Base-by-base conservation (phyloP, 2,888 invertebrate species). In the Cynaeus angustus region DNA sequence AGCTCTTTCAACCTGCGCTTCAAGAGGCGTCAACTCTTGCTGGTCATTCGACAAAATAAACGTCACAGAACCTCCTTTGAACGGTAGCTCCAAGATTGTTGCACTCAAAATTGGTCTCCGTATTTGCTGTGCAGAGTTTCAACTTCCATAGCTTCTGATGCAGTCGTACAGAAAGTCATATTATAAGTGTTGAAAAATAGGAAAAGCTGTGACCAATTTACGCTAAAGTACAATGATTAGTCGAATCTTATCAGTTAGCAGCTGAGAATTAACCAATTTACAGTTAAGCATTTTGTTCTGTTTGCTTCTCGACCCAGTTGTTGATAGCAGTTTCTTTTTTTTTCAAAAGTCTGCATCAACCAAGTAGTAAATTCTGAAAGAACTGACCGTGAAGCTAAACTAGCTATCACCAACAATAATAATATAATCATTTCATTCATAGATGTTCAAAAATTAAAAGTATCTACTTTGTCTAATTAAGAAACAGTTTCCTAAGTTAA, bases 71-170 rank as follows among this genome's bases (percentile, higher is more conserved):
- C 7, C 8, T 16, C 64, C 61, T 21, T 37, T 3, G n/a, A 61
- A 61, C 2, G 61, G 61, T 13, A 61, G 12, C 12, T 61, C 61
- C 26, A 61, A 26, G 21, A 61, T 48, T 12, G 48, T 37, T 1
- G 61, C 61, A 9, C 48, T 33, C 16, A 3, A 14, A 26, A 28
- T 1, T 4, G 9, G 1, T 52, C 3, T 6, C 28, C 12, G 10
- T 52, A 28, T 8, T 1, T 6, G n/a, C 30, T 13, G 16, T 5
- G 12, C 33, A 37, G 8, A n/a, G 28, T 10, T 9, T 53, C 53
- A 10, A 53, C 37, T 33, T 30, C 10, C 9, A 53, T 37, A 9
- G 0, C n/a, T 1, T 30, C 14, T 9, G 14, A 7, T 3, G 33
- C 53, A 9, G 33, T 53, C 8, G 2, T 53, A 33, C 13, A 7